Percentiles rank a stretch among this genome's conserved stretches.
Evolutionary conservation across 2,888 invertebrate genomes (phyloP).

Genomic region (Hirtodrosophila alboralis): DNA sequence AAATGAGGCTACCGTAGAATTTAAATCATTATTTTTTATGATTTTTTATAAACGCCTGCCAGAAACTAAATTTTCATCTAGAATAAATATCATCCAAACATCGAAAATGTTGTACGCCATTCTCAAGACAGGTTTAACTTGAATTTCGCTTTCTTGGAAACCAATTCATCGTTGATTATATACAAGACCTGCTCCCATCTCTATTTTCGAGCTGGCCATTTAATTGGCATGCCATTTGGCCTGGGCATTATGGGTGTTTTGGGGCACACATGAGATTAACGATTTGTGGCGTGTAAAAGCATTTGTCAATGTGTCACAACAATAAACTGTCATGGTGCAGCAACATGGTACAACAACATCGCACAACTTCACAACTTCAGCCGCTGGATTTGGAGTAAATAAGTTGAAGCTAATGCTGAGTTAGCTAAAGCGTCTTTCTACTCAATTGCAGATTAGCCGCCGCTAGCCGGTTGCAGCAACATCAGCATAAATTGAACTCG

Average conservation of each 20-base stretch:
- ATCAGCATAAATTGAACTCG: conserved; percentile 72
- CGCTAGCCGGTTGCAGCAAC: conserved; percentile 34
- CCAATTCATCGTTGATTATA: not conserved
- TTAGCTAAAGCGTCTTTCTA: conserved; percentile 39
- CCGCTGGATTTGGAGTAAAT: conserved; percentile 23
- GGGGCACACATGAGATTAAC: conserved; percentile 54
- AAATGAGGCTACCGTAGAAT: too few relatives aligned
- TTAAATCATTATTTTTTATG: too few relatives aligned
- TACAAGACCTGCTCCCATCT: conserved; percentile 18
- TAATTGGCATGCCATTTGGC: conserved; percentile 70
- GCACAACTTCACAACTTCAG: conserved; percentile 1
- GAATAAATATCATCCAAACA: too few relatives aligned
- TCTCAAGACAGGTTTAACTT: too few relatives aligned
- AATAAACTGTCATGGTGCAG: conserved; percentile 55
- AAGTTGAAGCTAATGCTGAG: conserved; percentile 21
- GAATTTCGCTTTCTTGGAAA: too few relatives aligned
- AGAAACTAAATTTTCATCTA: too few relatives aligned
- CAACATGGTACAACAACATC: conserved; percentile 1
- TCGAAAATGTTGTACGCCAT: too few relatives aligned
- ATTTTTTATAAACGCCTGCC: too few relatives aligned
- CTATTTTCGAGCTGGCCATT: conserved; percentile 30
- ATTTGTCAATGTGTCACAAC: conserved; percentile 75
- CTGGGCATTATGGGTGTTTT: conserved; percentile 47
- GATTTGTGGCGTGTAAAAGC: conserved; percentile 71
- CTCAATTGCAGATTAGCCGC: conserved; percentile 36